These are phyloP conservation scores for Gymnorhina tibicen DNA, from an alignment of 2,113 vertebrate genomes.

Conservation along the genomic window DNA sequence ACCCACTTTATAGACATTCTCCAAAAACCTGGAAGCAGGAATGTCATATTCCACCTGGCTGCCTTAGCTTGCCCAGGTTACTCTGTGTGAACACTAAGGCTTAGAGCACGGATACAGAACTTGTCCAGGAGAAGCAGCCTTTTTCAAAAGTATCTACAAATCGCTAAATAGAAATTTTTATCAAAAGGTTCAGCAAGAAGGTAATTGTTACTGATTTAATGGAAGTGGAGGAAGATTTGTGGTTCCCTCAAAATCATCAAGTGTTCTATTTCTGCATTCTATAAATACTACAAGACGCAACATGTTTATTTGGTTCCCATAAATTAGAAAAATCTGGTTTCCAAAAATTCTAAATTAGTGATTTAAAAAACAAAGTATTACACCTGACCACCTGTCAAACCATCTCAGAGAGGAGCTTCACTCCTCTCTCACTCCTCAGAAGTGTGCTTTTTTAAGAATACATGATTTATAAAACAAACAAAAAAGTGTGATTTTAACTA, in stretches of 20 bases:
- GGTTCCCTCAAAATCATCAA: conserved; percentile 66
- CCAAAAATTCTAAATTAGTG: conserved; percentile 54
- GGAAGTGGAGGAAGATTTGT: conserved; percentile 57
- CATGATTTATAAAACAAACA: conserved; percentile 41
- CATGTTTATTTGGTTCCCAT: conserved; percentile 68
- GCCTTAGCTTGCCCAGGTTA: background rate
- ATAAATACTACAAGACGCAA: conserved; percentile 63
- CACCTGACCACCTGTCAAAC: conserved; percentile 40
- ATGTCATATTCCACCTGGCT: background rate
- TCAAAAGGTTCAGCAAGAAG: conserved; percentile 66
- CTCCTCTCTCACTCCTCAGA: conserved; percentile 37
- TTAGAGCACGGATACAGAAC: background rate
- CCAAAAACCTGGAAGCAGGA: background rate
- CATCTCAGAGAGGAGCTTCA: conserved; percentile 26
- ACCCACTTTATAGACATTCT: background rate
- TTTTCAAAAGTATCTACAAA: conserved; percentile 67
- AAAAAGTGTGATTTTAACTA: conserved; percentile 10
- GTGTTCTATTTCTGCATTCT: conserved; percentile 61
- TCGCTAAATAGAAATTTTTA: conserved; percentile 71
- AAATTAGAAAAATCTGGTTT: conserved; percentile 75
- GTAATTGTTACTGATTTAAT: conserved; percentile 28
- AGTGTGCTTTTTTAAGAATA: conserved; percentile 74
- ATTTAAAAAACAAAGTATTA: conserved; percentile 61
- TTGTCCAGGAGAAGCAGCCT: conserved; percentile 53
- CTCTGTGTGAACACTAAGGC: background rate